phyloP scores from a whole-genome alignment of 2,113 vertebrate genomes.

The Myrmophylax atrothorax region DNA sequence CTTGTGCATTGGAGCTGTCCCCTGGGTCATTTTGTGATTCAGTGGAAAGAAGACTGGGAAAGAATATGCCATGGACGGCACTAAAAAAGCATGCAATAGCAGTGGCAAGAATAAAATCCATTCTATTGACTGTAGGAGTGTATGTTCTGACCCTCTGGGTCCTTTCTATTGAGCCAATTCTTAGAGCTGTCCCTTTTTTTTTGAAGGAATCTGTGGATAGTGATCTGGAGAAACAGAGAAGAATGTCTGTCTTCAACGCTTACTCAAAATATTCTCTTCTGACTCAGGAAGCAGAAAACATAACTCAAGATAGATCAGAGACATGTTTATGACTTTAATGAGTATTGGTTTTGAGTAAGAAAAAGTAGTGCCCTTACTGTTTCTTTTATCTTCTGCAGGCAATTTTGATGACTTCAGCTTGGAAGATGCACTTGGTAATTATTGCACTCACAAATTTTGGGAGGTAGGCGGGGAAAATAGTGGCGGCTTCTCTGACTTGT shows the following conservation, averaged over 20 bases:
- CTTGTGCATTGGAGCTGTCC: neutral
- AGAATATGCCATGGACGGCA: neutral
- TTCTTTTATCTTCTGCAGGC: constrained; percentile 18
- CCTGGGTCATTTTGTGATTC: neutral
- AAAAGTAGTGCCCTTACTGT: neutral
- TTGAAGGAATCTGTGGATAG: neutral
- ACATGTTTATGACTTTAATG: neutral
- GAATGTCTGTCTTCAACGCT: neutral
- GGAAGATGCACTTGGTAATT: neutral
- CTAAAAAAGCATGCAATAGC: neutral
- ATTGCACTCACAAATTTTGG: neutral
- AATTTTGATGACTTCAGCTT: neutral
- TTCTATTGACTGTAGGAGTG: neutral
- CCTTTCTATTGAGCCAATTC: neutral
- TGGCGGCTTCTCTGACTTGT: neutral
- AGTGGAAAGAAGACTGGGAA: neutral
- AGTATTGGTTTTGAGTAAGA: neutral
- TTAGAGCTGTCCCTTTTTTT: neutral
- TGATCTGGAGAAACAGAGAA: neutral
- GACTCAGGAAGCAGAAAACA: neutral
- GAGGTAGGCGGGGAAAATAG: neutral
- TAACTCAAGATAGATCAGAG: neutral
- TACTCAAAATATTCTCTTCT: neutral
- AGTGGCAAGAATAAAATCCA: neutral
- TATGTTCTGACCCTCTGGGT: neutral